These are phyloP conservation scores for Myxocyprinus asiaticus DNA, from an alignment of 2,113 vertebrate species.

Conservation along the genomic window DNA sequence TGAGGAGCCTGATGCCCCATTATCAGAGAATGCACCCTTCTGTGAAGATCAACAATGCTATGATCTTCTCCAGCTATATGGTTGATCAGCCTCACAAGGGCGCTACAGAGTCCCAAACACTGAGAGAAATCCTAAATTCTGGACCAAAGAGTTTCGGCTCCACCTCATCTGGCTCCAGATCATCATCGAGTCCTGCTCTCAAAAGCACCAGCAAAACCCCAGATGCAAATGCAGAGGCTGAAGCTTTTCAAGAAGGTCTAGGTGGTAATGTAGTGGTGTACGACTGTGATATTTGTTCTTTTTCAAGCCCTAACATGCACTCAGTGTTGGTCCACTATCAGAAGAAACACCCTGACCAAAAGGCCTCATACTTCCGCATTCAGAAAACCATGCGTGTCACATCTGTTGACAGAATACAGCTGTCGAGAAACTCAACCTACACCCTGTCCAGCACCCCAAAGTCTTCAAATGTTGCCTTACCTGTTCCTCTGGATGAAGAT, in stretches of 20 bases:
- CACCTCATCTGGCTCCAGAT: conserved; percentile 79
- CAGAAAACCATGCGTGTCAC: conserved; percentile 97
- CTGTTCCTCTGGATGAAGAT: conserved; percentile 81
- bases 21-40: conserved; percentile 99
- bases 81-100: conserved; percentile 89
- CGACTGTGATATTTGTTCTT: conserved; percentile 94
- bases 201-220: conserved; percentile 80
- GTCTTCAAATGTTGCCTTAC: conserved; percentile 72
- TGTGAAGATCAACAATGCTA: conserved; percentile 98
- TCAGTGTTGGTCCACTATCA: conserved; percentile 98
- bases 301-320: conserved; percentile 98
- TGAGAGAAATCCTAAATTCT: conserved; percentile 95
- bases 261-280: conserved; percentile 91
- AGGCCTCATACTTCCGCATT: conserved; percentile 98
- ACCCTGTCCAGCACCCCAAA: conserved; percentile 82
- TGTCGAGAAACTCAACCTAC: conserved; percentile 83
- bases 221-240: conserved; percentile 79
- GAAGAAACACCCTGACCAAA: conserved; percentile 97
- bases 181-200: conserved; percentile 76
- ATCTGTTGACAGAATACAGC: conserved; percentile 86
- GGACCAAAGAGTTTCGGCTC: conserved; percentile 90
- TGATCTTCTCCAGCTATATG: conserved; percentile 98
- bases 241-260: conserved; percentile 82
- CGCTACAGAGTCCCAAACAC: conserved; percentile 88
- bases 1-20: conserved; percentile 97